Percentiles rank a stretch among this genome's conserved stretches.
phyloP scores from a whole-genome alignment of 2,113 vertebrate species.

The Lanius collurio region DNA sequence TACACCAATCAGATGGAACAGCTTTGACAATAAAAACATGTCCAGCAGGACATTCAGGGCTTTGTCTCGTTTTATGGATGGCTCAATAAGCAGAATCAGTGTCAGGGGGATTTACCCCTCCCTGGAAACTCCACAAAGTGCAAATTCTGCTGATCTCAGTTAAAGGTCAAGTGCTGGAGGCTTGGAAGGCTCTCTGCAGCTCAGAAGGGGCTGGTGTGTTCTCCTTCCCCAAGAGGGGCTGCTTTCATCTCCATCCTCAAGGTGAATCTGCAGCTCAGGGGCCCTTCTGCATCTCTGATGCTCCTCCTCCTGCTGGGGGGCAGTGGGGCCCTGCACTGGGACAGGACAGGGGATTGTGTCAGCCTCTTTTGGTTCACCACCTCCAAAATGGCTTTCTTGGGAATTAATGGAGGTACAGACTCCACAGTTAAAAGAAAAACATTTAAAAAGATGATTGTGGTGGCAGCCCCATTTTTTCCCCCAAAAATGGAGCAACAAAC shows the following conservation, averaged over 20 bases:
- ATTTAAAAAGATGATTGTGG: neutral
- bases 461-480: neutral
- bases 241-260: neutral
- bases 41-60: neutral
- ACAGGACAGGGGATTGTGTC: neutral
- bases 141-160: neutral
- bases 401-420: neutral
- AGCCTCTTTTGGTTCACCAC: neutral
- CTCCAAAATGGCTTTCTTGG: neutral
- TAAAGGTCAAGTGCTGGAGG: neutral
- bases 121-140: neutral
- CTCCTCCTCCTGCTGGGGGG: neutral
- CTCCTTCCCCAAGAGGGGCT: neutral
- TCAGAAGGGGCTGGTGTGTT: neutral
- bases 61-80: neutral
- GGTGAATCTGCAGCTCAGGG: neutral
- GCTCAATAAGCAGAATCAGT: neutral
- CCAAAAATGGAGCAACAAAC: neutral
- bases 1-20: neutral
- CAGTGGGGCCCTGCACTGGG: accelerated
- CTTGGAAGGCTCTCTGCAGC: neutral
- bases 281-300: neutral
- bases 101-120: neutral
- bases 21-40: neutral
- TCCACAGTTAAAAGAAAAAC: neutral